These are phyloP conservation scores for Morone chrysops DNA, from an alignment of 2,113 vertebrate species.

Conservation along the genomic window DNA sequence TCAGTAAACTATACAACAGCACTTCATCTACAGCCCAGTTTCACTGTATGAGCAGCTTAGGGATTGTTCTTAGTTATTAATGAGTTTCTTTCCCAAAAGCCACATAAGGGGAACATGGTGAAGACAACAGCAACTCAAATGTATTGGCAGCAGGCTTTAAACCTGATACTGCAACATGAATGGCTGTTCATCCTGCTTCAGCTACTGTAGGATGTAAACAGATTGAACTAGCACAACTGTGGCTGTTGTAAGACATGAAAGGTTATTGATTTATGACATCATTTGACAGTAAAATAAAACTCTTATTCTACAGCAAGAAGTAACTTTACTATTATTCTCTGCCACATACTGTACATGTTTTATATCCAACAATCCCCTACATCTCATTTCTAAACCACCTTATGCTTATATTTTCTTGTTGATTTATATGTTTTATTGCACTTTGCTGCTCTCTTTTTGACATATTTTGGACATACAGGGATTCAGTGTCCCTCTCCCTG, in stretches of 20 bases:
- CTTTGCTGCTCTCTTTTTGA: not conserved
- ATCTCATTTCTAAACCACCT: constrained; percentile 7
- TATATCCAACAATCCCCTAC: constrained; percentile 12
- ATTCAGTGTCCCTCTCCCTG: not conserved
- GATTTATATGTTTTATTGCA: not conserved
- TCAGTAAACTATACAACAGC: constrained; percentile 38
- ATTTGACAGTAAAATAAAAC: constrained; percentile 56
- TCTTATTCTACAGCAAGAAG: constrained; percentile 60
- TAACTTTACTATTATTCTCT: constrained; percentile 42
- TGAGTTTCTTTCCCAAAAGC: constrained; percentile 24
- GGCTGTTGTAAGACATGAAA: constrained; percentile 48
- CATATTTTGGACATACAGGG: constrained; percentile 11
- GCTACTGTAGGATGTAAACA: constrained; percentile 52
- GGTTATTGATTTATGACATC: constrained; percentile 65
- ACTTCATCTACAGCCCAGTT: constrained; percentile 25
- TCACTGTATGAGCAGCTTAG: constrained; percentile 21
- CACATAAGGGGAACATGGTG: constrained; percentile 18
- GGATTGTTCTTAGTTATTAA: constrained; percentile 23
- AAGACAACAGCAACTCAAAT: constrained; percentile 38
- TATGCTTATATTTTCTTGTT: constrained; percentile 29
- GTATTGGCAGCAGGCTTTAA: constrained; percentile 46
- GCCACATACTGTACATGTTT: constrained; percentile 32
- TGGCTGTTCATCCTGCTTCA: constrained; percentile 45
- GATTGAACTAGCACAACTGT: constrained; percentile 32
- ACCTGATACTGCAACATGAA: constrained; percentile 48